Percentiles rank a stretch among this genome's conserved stretches.
Conservation (phyloP, 2,888 invertebrate genomes). For the Drosophila fungiperda region DNA sequence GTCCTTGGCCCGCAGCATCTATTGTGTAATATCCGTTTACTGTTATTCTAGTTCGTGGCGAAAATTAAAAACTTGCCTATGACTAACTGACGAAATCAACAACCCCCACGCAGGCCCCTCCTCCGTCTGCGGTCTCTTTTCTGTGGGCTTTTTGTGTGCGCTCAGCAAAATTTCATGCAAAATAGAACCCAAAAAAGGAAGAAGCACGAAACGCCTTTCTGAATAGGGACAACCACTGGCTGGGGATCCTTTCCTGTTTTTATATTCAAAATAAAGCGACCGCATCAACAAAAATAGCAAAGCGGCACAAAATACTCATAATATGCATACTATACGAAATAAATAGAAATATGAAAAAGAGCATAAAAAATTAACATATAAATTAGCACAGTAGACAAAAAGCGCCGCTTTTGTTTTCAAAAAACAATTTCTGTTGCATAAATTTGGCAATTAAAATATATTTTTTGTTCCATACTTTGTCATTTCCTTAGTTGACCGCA, state of each 20-base stretch:
- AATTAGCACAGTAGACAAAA: slow-evolving; percentile 60
- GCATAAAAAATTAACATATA: slow-evolving; percentile 65
- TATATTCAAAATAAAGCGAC: slow-evolving; percentile 70
- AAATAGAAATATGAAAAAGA: slow-evolving; percentile 46
- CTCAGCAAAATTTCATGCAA: slow-evolving; percentile 69
- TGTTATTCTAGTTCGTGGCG: slow-evolving; percentile 78
- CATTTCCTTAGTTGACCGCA: slow-evolving; percentile 39
- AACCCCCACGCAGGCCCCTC: background rate
- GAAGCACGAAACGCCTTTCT: slow-evolving; percentile 53
- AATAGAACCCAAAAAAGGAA: slow-evolving; percentile 57
- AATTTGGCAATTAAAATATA: slow-evolving; percentile 70
- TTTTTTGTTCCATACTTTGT: slow-evolving; percentile 27
- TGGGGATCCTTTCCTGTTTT: slow-evolving; percentile 63
- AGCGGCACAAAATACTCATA: slow-evolving; percentile 59
- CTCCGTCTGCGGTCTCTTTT: slow-evolving; percentile 19
- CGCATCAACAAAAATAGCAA: slow-evolving; percentile 74
- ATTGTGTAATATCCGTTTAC: slow-evolving; percentile 75
- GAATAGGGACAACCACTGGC: slow-evolving; percentile 48
- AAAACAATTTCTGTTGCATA: slow-evolving; percentile 70
- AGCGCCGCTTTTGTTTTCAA: slow-evolving; percentile 55
- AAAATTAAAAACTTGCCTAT: slow-evolving; percentile 74
- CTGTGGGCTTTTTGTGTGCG: slow-evolving; percentile 31
- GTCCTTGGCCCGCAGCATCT: slow-evolving; percentile 26
- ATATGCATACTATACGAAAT: slow-evolving; percentile 52
- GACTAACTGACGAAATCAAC: slow-evolving; percentile 8